Base-by-base conservation (phyloP, 2,888 invertebrate species). In the Brassicogethes aeneus region DNA sequence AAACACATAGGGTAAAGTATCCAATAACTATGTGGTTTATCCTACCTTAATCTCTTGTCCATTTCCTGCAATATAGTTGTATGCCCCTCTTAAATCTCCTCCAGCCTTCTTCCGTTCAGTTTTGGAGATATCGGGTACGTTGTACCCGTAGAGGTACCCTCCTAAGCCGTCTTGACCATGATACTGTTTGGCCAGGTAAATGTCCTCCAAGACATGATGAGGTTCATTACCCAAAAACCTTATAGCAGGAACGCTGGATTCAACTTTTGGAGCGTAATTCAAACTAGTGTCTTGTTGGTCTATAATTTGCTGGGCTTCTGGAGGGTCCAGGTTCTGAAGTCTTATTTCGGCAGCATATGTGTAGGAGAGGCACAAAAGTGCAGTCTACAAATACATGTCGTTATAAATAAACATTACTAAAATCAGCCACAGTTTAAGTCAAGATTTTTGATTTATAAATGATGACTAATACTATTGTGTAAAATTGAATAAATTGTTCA, bases 41-140 rank as follows among this genome's bases (percentile, higher is more conserved):
- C 10, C 10, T 59, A 79, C 79, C 71, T 78, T 76, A 43, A 81
- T 73, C 43, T 76, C 70, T 40, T 77, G 72, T 14, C 78, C 76
- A 44, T 66, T 59, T 2, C 77, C 76, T 50, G 75, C 74, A 34
- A 76, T 75, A 66, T 81, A 85, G 45, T 79, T 76, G 63, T 85
- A 86, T 5, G 81, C 75, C n/a, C 86, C 86, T 15, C 73, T 68
- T 13, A 85, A 77, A 40, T 79, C 75, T 13, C 85, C 85, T 12
- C 84, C 82, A 1, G 75, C 70, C 44, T 76, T 74, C 39, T 83
- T 77, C 59, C 78, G 77, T 65, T 86, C 85, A 32, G 81, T 76
- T 61, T 85, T 80, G 2, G 83, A 74, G 40, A 85, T 85, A 57
- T 85, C 79, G 34, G 84, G 83, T 2, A 81, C 78, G 43, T 77